phyloP scores from a whole-genome alignment of 1,140 invertebrate species.

The Drosophila ercepeae region DNA sequence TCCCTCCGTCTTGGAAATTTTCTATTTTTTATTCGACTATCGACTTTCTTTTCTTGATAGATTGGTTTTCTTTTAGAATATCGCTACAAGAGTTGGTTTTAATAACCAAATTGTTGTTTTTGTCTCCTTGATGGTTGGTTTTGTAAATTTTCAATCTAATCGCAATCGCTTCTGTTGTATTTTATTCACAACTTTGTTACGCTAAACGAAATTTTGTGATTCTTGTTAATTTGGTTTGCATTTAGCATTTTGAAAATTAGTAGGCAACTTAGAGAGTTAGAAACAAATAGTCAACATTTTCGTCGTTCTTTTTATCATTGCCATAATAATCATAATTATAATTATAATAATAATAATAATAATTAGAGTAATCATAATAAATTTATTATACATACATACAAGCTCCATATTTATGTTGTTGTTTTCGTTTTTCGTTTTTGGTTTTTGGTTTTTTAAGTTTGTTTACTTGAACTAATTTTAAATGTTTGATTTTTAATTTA shows the following conservation, averaged over 20 bases:
- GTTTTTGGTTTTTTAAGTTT: slow-evolving; percentile 24
- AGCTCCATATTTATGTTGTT: slow-evolving; percentile 64
- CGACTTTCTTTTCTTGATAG: slow-evolving; percentile 36
- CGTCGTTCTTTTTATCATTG: slow-evolving; percentile 27
- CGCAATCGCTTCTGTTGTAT: slow-evolving; percentile 23
- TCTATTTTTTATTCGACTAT: slow-evolving; percentile 11
- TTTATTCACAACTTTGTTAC: slow-evolving; percentile 34
- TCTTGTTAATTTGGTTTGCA: slow-evolving; percentile 49
- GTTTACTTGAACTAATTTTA: slow-evolving; percentile 67
- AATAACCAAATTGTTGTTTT: slow-evolving; percentile 53
- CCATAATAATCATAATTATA: slow-evolving; percentile 33
- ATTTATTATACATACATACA: slow-evolving; percentile 78
- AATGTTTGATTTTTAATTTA: slow-evolving; percentile 78
- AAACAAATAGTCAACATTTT: slow-evolving; percentile 61
- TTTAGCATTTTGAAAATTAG: slow-evolving; percentile 34
- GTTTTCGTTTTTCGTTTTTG: background rate
- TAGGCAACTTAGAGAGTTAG: slow-evolving; percentile 52
- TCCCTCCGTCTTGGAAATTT: slow-evolving; percentile 17
- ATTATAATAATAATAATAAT: slow-evolving; percentile 38
- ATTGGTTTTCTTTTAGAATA: slow-evolving; percentile 75
- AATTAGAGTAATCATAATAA: slow-evolving; percentile 67
- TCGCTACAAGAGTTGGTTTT: slow-evolving; percentile 69
- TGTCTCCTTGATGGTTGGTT: slow-evolving; percentile 29
- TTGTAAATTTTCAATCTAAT: slow-evolving; percentile 42
- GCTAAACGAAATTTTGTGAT: slow-evolving; percentile 52